Base-by-base conservation (phyloP, 2,113 vertebrate genomes). In the Benitochromis conjunctus region DNA sequence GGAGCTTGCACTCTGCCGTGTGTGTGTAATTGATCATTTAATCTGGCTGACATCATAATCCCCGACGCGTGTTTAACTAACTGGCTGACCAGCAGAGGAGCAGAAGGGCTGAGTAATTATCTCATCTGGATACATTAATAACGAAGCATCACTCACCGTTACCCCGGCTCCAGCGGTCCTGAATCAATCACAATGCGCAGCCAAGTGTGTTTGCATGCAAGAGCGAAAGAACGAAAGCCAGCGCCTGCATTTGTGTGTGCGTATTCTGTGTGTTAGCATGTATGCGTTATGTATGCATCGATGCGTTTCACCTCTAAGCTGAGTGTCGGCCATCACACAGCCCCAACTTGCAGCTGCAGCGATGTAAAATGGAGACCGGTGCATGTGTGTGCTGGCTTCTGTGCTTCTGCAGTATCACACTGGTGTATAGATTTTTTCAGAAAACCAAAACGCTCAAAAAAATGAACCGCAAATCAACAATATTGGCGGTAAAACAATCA, bases 21-120 rank as follows among this genome's bases (percentile, higher is more conserved):
- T 90, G 91, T 57, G 77, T 81, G 90, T 92, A 92, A 95, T 93
- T 93, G 94, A 95, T 95, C 93, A 95, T 93, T 95, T 95, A 95
- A 95, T 94, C 89, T 91, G 84, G 91, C 89, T 95, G 94, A 94
- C 95, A 95, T 93, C 89, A 92, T 95, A 95, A 96, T 96, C 94
- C 95, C 92, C 1, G 92, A 93, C 90, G 91, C 86, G 87, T 95
- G 94, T 96, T 95, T 95, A 94, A 96, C 92, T 92, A 92, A 94
- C 93, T 94, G 93, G 87, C 89, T 48, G 93, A 88, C 53, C 87
- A 46, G 83, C 38, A 29, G 80, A 89, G 92, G 92, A 92, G 92
- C 89, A 89, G 89, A 87, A 87, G 90, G 92, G 85, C 88, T 80
- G 87, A 95, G 93, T 95, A 91, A 96, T 94, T 93, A 95, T 93